Conservation (phyloP, 2,113 vertebrate genomes). For the Tursiops truncatus region DNA sequence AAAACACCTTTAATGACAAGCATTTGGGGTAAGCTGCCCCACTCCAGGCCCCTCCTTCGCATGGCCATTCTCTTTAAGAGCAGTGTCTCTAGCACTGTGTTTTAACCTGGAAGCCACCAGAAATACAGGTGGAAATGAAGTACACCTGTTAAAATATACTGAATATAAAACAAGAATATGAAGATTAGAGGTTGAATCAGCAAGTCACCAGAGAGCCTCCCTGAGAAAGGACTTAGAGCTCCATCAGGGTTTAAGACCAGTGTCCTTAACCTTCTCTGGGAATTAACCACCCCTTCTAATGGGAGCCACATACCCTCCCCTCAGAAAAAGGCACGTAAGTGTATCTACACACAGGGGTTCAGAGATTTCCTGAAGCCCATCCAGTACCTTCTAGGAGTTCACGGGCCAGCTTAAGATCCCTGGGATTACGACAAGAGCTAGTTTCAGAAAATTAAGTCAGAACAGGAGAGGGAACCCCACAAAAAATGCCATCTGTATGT, state of each 20-base stretch:
- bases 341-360: neutral
- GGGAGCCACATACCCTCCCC: neutral
- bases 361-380: neutral
- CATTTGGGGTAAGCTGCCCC: neutral
- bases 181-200: neutral
- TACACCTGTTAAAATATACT: accelerated
- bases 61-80: accelerated
- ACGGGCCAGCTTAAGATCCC: neutral
- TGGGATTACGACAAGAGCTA: neutral
- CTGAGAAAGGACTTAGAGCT: neutral
- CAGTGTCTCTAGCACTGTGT: neutral
- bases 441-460: neutral
- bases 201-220: neutral
- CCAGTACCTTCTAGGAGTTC: neutral
- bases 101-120: neutral
- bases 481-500: neutral
- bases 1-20: neutral
- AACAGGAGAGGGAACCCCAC: neutral
- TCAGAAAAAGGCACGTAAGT: neutral
- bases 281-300: neutral
- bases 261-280: neutral
- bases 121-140: neutral
- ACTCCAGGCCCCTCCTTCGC: neutral
- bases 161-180: neutral
- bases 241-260: too few relatives aligned